A percentile compares a stretch with the other conserved stretches of the same genome.
phyloP scores from a whole-genome alignment of 1,140 invertebrate species.

The Neodiprion pinetum region DNA sequence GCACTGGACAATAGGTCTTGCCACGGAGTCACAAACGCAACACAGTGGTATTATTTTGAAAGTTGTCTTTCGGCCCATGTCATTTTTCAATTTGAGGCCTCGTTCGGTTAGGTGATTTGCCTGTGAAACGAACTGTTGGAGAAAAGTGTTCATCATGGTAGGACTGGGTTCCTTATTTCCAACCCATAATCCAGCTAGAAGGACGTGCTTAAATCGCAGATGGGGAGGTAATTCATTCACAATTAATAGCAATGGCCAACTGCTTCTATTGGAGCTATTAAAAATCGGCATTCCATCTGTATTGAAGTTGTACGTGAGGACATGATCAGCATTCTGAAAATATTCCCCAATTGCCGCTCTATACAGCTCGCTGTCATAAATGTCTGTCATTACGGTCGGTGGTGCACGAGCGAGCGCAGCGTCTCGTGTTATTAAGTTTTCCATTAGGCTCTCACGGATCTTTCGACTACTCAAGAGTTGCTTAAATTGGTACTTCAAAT shows the following conservation, averaged over 20 bases:
- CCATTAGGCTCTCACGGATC: no score
- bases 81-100: constrained; percentile 16
- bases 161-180: constrained; percentile 23
- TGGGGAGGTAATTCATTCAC: constrained; percentile 30
- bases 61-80: background rate
- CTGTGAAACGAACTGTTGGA: constrained; percentile 23
- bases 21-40: constrained; percentile 28
- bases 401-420: no score
- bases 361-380: no score
- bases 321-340: no score
- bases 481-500: no score
- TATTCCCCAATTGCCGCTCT: no score
- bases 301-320: constrained; percentile 25
- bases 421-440: no score
- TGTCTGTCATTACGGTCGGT: background rate
- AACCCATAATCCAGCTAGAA: constrained; percentile 23
- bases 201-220: constrained; percentile 16
- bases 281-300: constrained; percentile 29
- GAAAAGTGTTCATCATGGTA: constrained; percentile 25
- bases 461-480: no score
- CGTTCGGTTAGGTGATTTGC: constrained; percentile 14
- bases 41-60: background rate
- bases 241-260: constrained; percentile 27
- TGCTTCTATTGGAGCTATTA: constrained; percentile 24
- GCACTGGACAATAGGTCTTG: constrained; percentile 27